Percentiles rank a stretch among this genome's conserved stretches.
These are phyloP conservation scores for Botia almorhae DNA, from an alignment of 2,797 vertebrate genomes.

Conservation along the genomic window DNA sequence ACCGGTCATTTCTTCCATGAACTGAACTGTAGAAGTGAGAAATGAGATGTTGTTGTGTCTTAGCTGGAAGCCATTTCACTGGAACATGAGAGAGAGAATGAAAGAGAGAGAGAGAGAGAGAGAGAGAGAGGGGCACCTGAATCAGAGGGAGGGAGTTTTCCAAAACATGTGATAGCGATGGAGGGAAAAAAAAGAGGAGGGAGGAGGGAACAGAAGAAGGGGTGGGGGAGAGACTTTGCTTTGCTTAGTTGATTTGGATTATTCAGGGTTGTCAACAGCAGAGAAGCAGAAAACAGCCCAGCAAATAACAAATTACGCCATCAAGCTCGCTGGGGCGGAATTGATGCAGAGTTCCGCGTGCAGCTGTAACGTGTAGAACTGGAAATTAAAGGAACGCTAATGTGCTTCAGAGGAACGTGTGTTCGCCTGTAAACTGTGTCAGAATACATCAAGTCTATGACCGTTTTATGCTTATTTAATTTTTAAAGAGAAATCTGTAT, in stretches of 20 bases:
- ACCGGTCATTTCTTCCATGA: background rate
- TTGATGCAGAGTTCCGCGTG: constrained; percentile 44
- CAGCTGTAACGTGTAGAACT: constrained; percentile 30
- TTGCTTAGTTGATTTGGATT: constrained; percentile 63
- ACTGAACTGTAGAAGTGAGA: constrained; percentile 35
- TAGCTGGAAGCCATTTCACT: constrained; percentile 33
- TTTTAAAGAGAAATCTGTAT: background rate
- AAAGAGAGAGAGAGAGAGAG: background rate
- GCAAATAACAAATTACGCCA: constrained; percentile 60
- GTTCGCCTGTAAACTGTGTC: constrained; percentile 21
- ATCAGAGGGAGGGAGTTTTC: constrained; percentile 14
- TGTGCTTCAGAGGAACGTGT: constrained; percentile 21
- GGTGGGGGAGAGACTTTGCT: constrained; percentile 37
- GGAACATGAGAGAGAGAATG: constrained; percentile 2
- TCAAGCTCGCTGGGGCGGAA: constrained; percentile 53
- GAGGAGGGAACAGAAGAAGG: constrained; percentile 22
- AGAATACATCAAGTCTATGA: constrained; percentile 35
- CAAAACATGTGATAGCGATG: background rate
- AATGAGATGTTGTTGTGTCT: constrained; percentile 32
- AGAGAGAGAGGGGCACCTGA: constrained; percentile 11
- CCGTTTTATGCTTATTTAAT: constrained; percentile 22
- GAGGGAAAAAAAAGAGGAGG: constrained; percentile 6
- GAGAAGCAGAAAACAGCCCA: constrained; percentile 55
- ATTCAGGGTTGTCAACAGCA: constrained; percentile 61
- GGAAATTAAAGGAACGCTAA: constrained; percentile 52